Base-by-base conservation (phyloP, 2,797 vertebrate genomes). In the Arrhamphus sclerolepis region DNA sequence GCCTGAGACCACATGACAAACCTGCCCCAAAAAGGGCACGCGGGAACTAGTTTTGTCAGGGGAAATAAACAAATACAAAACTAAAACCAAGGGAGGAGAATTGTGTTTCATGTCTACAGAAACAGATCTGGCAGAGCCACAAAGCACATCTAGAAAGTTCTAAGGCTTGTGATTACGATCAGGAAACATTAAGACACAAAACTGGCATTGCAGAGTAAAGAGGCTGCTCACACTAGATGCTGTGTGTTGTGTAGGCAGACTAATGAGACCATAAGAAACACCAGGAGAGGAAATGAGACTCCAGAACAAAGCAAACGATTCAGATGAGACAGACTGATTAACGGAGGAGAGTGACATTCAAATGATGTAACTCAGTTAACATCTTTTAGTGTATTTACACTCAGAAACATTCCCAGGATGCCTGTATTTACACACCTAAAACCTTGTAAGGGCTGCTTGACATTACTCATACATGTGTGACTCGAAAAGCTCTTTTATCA, bases 1-100 rank as follows among this genome's bases (percentile, higher is more conserved):
- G 84, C 77, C 64, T 34, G 17, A 58, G 40, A 54, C 24, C 53
- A 16, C 19, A 64, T 0, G 59, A 75, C 68, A 72, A 72, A 62
- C 17, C 19, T 18, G 22, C 2, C 5, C 21, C 69, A 76, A 81
- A 80, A 78, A 69, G 51, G 44, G 39, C 74, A 13, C 20, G 16
- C 10, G 7, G 28, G 44, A 41, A 31, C 16, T 18, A 22, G 6
- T 1, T 29, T 55, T 29, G 16, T 40, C 28, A 24, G 24, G 21
- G 5, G 4, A 28, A 19, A 49, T 7, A 46, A 62, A 39, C 13
- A 22, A 47, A 18, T 9, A 31, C 1, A 47, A 17, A 39, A 42
- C 16, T 29, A 53, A 26, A 46, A 42, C 46, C 20, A 41, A 49
- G 3, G 10, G 17, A 43, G 24, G 14, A 38, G 42, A 13, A 56